Base-by-base conservation (phyloP, 2,113 vertebrate species). In the Canis aureus region DNA sequence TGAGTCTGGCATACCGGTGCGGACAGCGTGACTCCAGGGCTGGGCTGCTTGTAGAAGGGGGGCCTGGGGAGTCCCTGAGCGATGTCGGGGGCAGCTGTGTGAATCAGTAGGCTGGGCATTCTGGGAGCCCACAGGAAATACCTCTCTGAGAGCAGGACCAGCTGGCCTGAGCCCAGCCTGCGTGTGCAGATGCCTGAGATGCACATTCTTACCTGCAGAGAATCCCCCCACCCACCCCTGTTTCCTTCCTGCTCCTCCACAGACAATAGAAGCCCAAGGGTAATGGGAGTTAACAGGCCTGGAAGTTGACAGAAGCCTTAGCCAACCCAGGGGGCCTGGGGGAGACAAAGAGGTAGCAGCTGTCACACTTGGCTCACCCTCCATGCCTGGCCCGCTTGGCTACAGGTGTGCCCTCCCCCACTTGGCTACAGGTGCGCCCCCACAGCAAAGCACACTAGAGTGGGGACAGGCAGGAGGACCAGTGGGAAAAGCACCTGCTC, bases 101-200 rank as follows among this genome's bases (percentile, higher is more conserved):
- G 62, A 66, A 20, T 92, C 29, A 13, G 71, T 32, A 67, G 43
- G 60, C 22, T 0, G 8, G 67, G 13, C 53, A 16, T 20, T 17
- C 73, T 32, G 35, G 29, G 86, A 35, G 49, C 29, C 20, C 51
- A 4, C 11, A 7, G 23, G 74, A 71, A 73, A 57, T 90, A 27
- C 49, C 27, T 69, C 4, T 51, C 15, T 6, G 69, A 29, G 57
- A 59, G 19, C 8, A 0, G 10, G 91, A 71, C 29, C 59, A 11
- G 20, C 22, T 74, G 51, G 73, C n/a, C 1, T 0, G 12, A 62
- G 32, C 55, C 11, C 25, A 11, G 29, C 38, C 22, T 80, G 12
- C 49, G 11, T 43, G 12, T 8, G 38, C 12, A 32, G 64, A 90
- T 95, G 91, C 89, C 93, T 55, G 64, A 91, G 83, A 97, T 95